Evolutionary conservation across 2,888 invertebrate genomes (phyloP).

Genomic region (Erebia aethiops): DNA sequence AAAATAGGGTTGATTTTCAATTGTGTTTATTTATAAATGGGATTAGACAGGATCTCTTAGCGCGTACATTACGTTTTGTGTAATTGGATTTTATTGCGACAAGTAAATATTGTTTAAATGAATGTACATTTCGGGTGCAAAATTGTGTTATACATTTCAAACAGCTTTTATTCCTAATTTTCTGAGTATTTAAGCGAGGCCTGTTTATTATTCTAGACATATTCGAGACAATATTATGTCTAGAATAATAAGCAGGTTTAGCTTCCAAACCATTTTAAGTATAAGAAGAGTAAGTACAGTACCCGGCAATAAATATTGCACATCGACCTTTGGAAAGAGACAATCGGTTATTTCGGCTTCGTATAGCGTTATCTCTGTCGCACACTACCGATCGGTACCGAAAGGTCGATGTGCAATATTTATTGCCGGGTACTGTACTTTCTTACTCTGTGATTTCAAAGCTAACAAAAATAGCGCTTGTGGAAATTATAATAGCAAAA

Average conservation of each 20-base stretch:
- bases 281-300: too few species aligned
- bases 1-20: neutral
- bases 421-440: too few species aligned
- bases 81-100: slow-evolving; percentile 29
- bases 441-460: too few species aligned
- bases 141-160: neutral
- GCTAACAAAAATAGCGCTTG: neutral
- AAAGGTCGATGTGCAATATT: too few species aligned
- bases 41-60: slow-evolving; percentile 27
- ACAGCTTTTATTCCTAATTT: neutral
- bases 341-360: too few species aligned
- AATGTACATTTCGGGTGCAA: slow-evolving; percentile 15
- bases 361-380: too few species aligned
- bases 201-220: neutral
- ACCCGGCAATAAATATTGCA: too few species aligned
- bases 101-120: slow-evolving; percentile 18
- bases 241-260: too few species aligned
- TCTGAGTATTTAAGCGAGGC: neutral
- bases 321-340: too few species aligned
- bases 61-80: slow-evolving; percentile 30
- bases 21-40: slow-evolving; percentile 12
- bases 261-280: too few species aligned
- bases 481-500: neutral
- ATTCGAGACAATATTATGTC: too few species aligned
- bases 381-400: too few species aligned